Evolutionary conservation across 2,113 vertebrate genomes (phyloP), one percentile per base, ranked within the genome.

Genomic region (Nanorana parkeri): DNA sequence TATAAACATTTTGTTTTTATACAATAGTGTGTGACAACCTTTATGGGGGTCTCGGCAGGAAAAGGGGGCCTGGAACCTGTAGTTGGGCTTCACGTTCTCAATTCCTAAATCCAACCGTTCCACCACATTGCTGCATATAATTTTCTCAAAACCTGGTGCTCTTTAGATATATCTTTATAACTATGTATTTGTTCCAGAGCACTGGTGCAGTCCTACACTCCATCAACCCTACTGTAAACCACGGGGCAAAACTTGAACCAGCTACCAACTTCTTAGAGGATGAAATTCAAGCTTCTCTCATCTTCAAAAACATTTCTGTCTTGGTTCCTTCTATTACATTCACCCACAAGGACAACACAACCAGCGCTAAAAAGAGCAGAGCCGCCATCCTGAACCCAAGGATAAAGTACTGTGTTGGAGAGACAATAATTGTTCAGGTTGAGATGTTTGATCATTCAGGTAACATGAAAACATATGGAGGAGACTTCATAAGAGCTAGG

Each of bases 381-480:
- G 79, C 64, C 47, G 69, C 63, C 20, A 26, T 84, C 19, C 2
- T 84, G 52, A 66, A 81, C 21, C 71, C 78, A 17, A 83, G 41
- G 58, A 17, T n/a, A 5, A 65, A 28, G 17, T 74, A 79, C 47
- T 64, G 63, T 55, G 52, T 79, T 26, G 81, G 81, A 32, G 81
- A 83, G 51, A 26, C n/a, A 20, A 17, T 84, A 60, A 63, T 21
- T 55, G 69, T 84, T n/a, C 36, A 51, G 20, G 52, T 84, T 52
- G 52, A 81, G 7, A 84, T 84, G 69, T 78, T 63, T 68, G 83
- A 81, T 41, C 21, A 74, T 51, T 60, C 68, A 0, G 78, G 64
- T 20, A 71, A 83, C 0, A 81, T 13, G 54, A 85, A 85, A 56
- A 61, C 41, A 8, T 72, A 85, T 73, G 84, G 84, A 63, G 84